Evolutionary conservation across 2,888 invertebrate genomes (phyloP), one percentile per base, ranked within the genome.

Genomic region (Drosophila seclusa): DNA sequence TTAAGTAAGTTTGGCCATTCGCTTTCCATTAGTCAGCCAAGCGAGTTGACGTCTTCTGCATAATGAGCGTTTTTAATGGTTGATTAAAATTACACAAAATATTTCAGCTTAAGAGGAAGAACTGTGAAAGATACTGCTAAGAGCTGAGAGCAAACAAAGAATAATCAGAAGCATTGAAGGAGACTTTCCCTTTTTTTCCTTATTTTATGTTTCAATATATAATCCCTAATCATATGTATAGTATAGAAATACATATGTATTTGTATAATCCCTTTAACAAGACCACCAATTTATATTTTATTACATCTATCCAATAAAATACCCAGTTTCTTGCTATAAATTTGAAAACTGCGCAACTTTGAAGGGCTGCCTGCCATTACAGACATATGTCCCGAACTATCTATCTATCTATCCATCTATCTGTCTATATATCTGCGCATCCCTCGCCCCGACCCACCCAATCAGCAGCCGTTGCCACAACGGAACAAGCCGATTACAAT

Each of bases 401-500:
- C 31, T 67, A 57, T 68, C 59, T 34, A 42, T 36, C 31, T 58
- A 29, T 57, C 10, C 27, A 34, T 49, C 10, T 40, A 49, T 60
- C 18, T 53, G 24, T 36, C 18, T 53, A 29, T 36, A 34, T 21
- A 57, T 40, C 29, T 52, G 31, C 16, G 36, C n/a, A 32, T 34
- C 53, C 18, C 16, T 50, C 34, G 16, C 21, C 31, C 50, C 7
- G 4, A n/a, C 4, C 36, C 57, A 31, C 38, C 40, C 24, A 40
- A 32, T 18, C 36, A 50, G 52, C 76, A 83, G 72, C 68, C 70
- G 80, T 66, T 75, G 71, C 69, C 67, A 34, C 57, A 57, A 34
- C 59, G 57, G 48, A 75, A 87, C 87, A 89, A 84, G 68, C 86
- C 83, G 71, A 68, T 80, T 78, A 87, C 64, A 77, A 64, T 60